These are phyloP conservation scores for Aleadryas rufinucha DNA, from an alignment of 2,113 vertebrate species.

Conservation along the genomic window DNA sequence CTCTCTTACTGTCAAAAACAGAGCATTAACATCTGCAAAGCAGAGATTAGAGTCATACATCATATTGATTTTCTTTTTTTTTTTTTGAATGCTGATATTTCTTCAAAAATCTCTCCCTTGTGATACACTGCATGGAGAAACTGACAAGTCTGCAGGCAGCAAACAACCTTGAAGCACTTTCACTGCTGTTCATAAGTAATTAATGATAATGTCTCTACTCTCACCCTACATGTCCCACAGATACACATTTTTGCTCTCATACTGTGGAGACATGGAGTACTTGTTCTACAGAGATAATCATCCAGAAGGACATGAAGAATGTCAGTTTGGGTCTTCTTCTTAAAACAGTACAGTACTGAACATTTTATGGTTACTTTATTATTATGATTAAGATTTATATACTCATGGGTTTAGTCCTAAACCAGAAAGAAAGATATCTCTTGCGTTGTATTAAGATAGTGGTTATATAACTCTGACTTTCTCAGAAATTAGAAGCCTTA, in stretches of 20 bases:
- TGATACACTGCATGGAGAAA: slow-evolving; percentile 1
- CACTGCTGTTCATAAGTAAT: slow-evolving; percentile 35
- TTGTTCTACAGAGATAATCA: background rate
- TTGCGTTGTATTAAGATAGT: background rate
- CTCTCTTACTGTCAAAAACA: background rate
- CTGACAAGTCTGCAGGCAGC: slow-evolving; percentile 34
- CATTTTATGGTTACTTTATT: background rate
- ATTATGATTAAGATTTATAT: background rate
- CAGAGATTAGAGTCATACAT: slow-evolving; percentile 55
- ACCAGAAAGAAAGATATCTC: background rate
- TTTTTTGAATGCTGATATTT: background rate
- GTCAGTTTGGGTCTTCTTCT: background rate
- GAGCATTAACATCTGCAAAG: slow-evolving; percentile 37
- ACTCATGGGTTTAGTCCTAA: background rate
- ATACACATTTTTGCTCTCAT: background rate
- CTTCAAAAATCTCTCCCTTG: slow-evolving; percentile 49
- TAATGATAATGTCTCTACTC: slow-evolving; percentile 9
- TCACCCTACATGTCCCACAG: background rate
- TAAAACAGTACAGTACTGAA: background rate
- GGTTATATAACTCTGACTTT: background rate
- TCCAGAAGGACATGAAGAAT: background rate
- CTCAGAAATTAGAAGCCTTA: background rate
- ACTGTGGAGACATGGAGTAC: background rate
- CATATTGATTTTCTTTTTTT: background rate
- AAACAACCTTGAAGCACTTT: slow-evolving; percentile 46